Evolutionary conservation across 2,888 invertebrate genomes (phyloP).

Genomic region (Leistus spinibarbis): DNA sequence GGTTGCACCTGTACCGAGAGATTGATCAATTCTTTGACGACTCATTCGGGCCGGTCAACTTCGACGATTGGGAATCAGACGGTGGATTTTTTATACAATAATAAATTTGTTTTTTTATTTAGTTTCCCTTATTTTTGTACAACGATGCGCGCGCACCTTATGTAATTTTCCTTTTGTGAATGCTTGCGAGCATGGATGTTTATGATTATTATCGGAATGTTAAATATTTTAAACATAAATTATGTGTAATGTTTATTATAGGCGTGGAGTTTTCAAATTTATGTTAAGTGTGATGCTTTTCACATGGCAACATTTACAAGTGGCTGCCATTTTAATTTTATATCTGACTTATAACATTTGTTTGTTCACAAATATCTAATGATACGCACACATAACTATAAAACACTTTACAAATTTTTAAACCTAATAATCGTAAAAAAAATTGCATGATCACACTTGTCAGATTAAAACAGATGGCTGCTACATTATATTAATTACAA

Average conservation of each 20-base stretch:
- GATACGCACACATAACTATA: not conserved
- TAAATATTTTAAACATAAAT: not conserved
- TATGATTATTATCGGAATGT: not conserved
- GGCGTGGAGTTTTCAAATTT: not conserved
- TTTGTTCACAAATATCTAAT: not conserved
- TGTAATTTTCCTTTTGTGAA: not conserved
- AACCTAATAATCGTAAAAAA: not conserved
- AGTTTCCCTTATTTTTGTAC: not conserved
- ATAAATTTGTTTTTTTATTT: not conserved
- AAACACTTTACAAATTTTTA: not conserved
- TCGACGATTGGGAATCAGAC: constrained; percentile 55
- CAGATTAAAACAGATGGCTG: not conserved
- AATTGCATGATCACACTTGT: not conserved
- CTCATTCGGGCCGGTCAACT: constrained; percentile 67
- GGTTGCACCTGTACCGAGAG: constrained; percentile 79
- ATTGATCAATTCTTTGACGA: constrained; percentile 88
- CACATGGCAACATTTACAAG: not conserved
- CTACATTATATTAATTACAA: not conserved
- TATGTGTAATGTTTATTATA: not conserved
- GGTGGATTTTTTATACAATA: constrained; percentile 55
- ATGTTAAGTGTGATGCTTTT: not conserved
- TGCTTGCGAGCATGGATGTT: not conserved
- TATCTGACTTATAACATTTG: not conserved
- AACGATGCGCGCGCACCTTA: not conserved
- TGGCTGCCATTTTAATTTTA: not conserved